phyloP scores from a whole-genome alignment of 2,797 vertebrate genomes.

The Siniperca undulata region DNA sequence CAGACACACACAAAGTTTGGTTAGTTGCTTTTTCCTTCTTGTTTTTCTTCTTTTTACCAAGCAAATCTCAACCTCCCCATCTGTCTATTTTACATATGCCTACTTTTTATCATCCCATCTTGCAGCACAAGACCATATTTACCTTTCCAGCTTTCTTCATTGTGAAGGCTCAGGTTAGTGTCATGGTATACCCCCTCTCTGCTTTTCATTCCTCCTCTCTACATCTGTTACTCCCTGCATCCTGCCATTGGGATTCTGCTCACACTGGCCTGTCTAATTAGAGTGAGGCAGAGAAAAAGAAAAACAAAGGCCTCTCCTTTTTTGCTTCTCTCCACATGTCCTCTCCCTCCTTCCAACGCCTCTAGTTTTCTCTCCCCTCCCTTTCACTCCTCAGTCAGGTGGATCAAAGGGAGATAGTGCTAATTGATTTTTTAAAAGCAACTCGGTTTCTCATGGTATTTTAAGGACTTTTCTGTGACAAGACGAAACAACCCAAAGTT shows the following conservation, averaged over 20 bases:
- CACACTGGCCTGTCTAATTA: conserved; percentile 84
- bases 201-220: conserved; percentile 51
- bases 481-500: conserved; percentile 18
- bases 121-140: conserved; percentile 32
- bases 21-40: conserved; percentile 6
- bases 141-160: conserved; percentile 33
- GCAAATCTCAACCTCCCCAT: conserved; percentile 24
- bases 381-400: conserved; percentile 52
- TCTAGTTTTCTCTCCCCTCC: conserved; percentile 52
- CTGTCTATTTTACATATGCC: conserved; percentile 31
- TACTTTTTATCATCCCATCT: conserved; percentile 32
- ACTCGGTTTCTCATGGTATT: conserved; percentile 39
- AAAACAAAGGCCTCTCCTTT: conserved; percentile 73
- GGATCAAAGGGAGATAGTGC: conserved; percentile 69
- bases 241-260: conserved; percentile 79
- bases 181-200: conserved; percentile 24
- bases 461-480: conserved; percentile 30
- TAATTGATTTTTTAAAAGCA: conserved; percentile 82
- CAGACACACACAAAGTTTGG: conserved; percentile 28
- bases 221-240: conserved; percentile 70
- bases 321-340: conserved; percentile 61
- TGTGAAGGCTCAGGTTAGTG: conserved; percentile 41
- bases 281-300: conserved; percentile 73
- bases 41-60: not conserved
- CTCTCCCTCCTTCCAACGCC: conserved; percentile 54